Base-by-base conservation (phyloP, 2,888 invertebrate species). In the Andrena marginata region DNA sequence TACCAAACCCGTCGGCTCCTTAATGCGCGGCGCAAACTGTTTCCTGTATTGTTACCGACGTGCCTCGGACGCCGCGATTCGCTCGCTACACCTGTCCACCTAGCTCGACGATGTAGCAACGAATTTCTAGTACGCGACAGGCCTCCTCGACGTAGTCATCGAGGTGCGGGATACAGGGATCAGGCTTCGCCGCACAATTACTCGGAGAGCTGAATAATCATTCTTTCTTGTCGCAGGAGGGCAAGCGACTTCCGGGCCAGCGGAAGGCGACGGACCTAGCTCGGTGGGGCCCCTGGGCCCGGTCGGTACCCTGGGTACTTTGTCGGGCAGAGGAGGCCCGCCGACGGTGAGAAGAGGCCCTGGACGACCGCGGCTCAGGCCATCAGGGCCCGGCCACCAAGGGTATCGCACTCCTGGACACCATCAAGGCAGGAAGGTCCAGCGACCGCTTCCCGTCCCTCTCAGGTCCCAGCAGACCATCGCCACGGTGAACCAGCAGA, bases 331-430 rank as follows among this genome's bases (percentile, higher is more conserved):
- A 60, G 90, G 90, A 16, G 72, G 80, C 0, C 69, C 82, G 13
- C 87, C 92, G 0, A 87, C 93, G 7, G 92, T 95, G 31, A 95
- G 96, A 74, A 94, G 97, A 63, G 96, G 97, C 23, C 96, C 97
- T 0, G 97, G 97, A 8, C 94, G 97, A 79, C 97, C 97, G 0
- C 95, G 97, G 2, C 93, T 97, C 13, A 95, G 96, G 89, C 96
- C 96, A 0, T 94, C 95, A 8, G 96, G 96, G 0, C 96, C 97
- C 0, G 94, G 95, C 0, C 95, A 97, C 91, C 95, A 96, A 80
- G 96, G 96, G 7, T 95, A 95, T 33, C 95, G 97, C 26, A 95
- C 95, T 2, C 93, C 95, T 0, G 78, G 82, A 13, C 89, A 91
- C 69, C 89, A 90, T 65, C 89, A 92, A 29, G 76, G 85, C 3